A percentile compares a stretch with the other conserved stretches of the same genome.
phyloP scores from a whole-genome alignment of 2,113 vertebrate genomes.

The Nipponia nippon region DNA sequence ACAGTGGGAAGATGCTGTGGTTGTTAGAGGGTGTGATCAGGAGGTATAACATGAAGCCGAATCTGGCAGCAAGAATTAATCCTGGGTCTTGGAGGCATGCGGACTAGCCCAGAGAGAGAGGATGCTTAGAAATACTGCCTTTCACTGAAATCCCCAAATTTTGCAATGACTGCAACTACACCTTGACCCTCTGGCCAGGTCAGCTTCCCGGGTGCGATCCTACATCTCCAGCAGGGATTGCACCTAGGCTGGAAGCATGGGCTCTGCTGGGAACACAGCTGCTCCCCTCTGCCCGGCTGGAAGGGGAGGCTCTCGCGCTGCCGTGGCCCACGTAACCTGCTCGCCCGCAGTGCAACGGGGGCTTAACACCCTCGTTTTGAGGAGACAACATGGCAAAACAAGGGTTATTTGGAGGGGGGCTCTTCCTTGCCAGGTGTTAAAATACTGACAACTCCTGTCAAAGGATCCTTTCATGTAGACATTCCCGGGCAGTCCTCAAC shows the following conservation, averaged over 20 bases:
- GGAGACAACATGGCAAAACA: neutral
- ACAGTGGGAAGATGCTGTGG: neutral
- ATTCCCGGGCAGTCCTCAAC: slow-evolving; percentile 73
- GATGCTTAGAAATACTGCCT: neutral
- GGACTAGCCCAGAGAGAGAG: neutral
- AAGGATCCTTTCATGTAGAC: slow-evolving; percentile 69
- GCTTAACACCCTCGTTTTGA: neutral
- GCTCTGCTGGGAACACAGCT: neutral
- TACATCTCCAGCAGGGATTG: neutral
- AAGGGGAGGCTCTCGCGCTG: neutral
- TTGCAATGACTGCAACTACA: rapidly evolving
- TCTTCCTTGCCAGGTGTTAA: slow-evolving; percentile 67
- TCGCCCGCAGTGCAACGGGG: rapidly evolving
- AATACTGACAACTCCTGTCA: slow-evolving; percentile 60
- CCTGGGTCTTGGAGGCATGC: neutral
- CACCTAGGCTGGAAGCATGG: rapidly evolving
- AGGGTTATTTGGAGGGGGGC: slow-evolving; percentile 38
- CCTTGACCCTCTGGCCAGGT: neutral
- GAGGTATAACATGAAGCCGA: rapidly evolving
- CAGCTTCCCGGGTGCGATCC: neutral
- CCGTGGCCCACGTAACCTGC: rapidly evolving
- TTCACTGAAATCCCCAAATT: neutral
- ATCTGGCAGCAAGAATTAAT: neutral
- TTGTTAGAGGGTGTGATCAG: rapidly evolving
- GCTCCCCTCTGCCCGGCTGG: neutral